A percentile compares a stretch with the other conserved stretches of the same genome.
phyloP scores from a whole-genome alignment of 2,113 vertebrate genomes.

The Coracopsis vasa region DNA sequence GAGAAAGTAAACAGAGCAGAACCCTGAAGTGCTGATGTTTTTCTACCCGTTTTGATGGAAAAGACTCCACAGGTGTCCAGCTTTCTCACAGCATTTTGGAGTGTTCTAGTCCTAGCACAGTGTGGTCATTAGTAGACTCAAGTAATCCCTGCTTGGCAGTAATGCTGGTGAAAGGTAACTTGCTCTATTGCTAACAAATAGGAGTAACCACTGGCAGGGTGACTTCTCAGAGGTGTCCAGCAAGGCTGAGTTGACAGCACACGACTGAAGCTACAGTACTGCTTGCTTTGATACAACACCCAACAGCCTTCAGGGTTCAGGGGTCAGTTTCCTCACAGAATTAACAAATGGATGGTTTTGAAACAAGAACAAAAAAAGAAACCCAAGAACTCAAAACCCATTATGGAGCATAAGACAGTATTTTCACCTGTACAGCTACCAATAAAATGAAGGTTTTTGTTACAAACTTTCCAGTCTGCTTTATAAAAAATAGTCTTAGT shows the following conservation, averaged over 20 bases:
- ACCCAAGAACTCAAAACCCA: not conserved
- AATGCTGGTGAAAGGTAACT: conserved; percentile 78
- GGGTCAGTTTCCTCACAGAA: conserved; percentile 24
- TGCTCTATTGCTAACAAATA: conserved; percentile 64
- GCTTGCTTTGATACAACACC: not conserved
- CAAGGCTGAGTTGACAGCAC: conserved; percentile 7
- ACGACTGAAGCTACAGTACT: not conserved
- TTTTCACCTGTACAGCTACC: conserved; percentile 50
- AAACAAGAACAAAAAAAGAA: not conserved
- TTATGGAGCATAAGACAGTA: not conserved
- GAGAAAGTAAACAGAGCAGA: conserved; percentile 60
- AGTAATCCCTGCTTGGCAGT: conserved; percentile 70
- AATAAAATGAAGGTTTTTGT: conserved; percentile 39
- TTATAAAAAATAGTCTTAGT: conserved; percentile 66
- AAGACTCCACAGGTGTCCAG: conserved; percentile 62
- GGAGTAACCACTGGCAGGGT: conserved; percentile 63
- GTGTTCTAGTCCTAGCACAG: conserved; percentile 48
- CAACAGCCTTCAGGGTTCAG: conserved; percentile 44
- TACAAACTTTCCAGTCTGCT: conserved; percentile 67
- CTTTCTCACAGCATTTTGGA: conserved; percentile 55
- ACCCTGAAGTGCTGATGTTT: conserved; percentile 66
- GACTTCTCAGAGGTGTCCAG: conserved; percentile 44
- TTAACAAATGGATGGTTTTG: not conserved
- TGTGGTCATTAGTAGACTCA: conserved; percentile 24
- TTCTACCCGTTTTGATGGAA: conserved; percentile 74